These are phyloP conservation scores for Megalonaias nervosa DNA, from an alignment of 1,140 invertebrate species.

Conservation along the genomic window DNA sequence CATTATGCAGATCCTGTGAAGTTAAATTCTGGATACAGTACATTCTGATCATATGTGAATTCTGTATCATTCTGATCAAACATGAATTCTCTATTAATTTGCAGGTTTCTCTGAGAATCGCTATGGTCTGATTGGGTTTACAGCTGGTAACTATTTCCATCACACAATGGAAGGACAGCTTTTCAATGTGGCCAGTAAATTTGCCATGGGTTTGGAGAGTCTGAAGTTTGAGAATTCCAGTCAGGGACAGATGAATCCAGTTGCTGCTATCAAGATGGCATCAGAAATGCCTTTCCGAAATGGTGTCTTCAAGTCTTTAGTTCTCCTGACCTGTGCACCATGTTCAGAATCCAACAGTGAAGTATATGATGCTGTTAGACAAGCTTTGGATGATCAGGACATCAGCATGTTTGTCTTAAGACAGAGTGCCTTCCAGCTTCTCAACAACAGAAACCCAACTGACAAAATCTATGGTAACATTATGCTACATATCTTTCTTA, in stretches of 20 bases:
- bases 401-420: slow-evolving; percentile 88
- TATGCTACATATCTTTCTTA: neutral
- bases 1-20: neutral
- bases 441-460: slow-evolving; percentile 40
- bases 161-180: slow-evolving; percentile 72
- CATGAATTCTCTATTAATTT: slow-evolving; percentile 11
- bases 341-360: slow-evolving; percentile 79
- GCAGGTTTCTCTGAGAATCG: slow-evolving; percentile 72
- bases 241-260: slow-evolving; percentile 60
- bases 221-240: slow-evolving; percentile 43
- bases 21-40: neutral
- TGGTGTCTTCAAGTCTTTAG: slow-evolving; percentile 87
- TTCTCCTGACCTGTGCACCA: slow-evolving; percentile 75
- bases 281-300: slow-evolving; percentile 85
- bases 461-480: slow-evolving; percentile 40
- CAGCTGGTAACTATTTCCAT: slow-evolving; percentile 73
- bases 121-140: slow-evolving; percentile 86
- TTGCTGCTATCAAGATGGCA: slow-evolving; percentile 83
- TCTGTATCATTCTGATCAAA: neutral
- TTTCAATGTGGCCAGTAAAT: slow-evolving; percentile 65
- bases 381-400: slow-evolving; percentile 82
- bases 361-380: slow-evolving; percentile 84
- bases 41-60: neutral
- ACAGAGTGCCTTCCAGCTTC: slow-evolving; percentile 64
- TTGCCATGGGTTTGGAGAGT: slow-evolving; percentile 61